Evolutionary conservation across 2,888 invertebrate genomes (phyloP).

Genomic region (Caenorhabditis wallacei): DNA sequence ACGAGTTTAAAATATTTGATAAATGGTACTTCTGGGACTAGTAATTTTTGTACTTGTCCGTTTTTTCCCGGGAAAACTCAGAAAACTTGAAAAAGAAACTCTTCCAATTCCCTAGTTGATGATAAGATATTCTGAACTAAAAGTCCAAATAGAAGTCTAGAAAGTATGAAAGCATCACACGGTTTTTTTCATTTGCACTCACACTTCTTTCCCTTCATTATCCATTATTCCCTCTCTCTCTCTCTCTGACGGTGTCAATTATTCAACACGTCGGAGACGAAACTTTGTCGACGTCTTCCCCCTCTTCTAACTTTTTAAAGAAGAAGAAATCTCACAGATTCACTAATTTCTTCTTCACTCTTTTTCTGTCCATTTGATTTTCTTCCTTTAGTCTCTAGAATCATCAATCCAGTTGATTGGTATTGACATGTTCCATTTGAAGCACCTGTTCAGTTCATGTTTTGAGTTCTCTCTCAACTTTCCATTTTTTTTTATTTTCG

Average conservation of each 20-base stretch:
- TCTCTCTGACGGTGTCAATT: conserved; percentile 51
- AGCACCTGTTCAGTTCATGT: conserved; percentile 45
- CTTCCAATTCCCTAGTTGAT: conserved; percentile 18
- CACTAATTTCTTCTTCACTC: conserved; percentile 25
- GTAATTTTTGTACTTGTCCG: conserved; percentile 31
- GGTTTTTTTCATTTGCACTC: conserved; percentile 25
- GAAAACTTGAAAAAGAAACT: conserved; percentile 14
- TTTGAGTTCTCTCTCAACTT: background rate
- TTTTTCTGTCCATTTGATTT: conserved; percentile 1
- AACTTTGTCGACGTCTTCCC: conserved; percentile 21
- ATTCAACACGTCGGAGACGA: conserved; percentile 41
- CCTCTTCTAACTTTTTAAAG: conserved; percentile 9
- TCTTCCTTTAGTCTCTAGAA: background rate
- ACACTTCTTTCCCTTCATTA: conserved; percentile 46
- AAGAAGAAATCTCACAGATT: conserved; percentile 34
- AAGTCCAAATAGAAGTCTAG: conserved; percentile 22
- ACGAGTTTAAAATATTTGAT: conserved; percentile 15
- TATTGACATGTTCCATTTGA: conserved; percentile 29
- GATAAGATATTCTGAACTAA: conserved; percentile 17
- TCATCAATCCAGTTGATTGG: conserved; percentile 23
- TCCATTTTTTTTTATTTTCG: conserved; percentile 6
- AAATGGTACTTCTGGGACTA: conserved; percentile 5
- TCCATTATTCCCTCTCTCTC: too few relatives aligned
- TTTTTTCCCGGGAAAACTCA: background rate
- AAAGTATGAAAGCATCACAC: conserved; percentile 34